Conservation (phyloP, 2,797 vertebrate genomes). For the Pseudochirops corinnae region DNA sequence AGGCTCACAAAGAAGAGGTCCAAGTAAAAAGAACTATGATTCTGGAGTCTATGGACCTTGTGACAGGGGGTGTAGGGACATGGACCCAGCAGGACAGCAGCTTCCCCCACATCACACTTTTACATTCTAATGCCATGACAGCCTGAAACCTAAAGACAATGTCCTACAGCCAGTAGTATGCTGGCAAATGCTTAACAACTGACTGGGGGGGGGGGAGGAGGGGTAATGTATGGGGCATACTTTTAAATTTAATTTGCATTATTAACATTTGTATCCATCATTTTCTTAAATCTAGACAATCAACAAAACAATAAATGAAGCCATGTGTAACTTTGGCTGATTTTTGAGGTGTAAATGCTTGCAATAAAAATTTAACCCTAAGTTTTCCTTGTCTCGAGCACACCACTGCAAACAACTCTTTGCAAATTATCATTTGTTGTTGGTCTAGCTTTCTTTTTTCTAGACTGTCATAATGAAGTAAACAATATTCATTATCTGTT, state of each 20-base stretch:
- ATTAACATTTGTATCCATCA: not conserved
- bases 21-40: not conserved
- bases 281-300: not conserved
- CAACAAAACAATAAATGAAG: not conserved
- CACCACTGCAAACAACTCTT: not conserved
- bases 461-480: not conserved
- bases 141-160: not conserved
- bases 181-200: not conserved
- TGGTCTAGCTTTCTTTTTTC: not conserved
- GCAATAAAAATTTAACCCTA: not conserved
- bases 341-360: not conserved
- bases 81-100: not conserved
- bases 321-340: not conserved
- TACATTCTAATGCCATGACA: not conserved
- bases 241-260: conserved; percentile 7
- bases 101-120: not conserved
- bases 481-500: not conserved
- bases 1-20: not conserved
- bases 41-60: not conserved
- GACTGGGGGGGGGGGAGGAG: rapidly evolving
- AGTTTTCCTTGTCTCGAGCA: not conserved
- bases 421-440: conserved; percentile 22
- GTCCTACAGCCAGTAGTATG: not conserved
- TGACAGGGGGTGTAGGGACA: not conserved
- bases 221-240: not conserved